Conservation (phyloP, 1,140 invertebrate genomes). For the Cyrtorhinus lividipennis region DNA sequence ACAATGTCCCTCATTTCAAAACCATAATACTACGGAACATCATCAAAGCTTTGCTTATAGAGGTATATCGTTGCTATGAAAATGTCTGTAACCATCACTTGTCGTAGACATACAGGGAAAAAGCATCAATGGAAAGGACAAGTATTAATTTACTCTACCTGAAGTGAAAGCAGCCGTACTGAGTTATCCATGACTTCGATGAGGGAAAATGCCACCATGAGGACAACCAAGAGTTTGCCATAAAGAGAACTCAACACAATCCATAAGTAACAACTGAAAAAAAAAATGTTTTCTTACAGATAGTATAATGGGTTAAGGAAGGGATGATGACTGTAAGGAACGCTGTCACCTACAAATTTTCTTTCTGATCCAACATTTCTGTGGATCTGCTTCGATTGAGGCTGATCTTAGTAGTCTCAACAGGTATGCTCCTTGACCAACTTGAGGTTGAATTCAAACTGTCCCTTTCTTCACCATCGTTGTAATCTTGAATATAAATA, state of each 20-base stretch:
- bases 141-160: too few species aligned
- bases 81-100: too few species aligned
- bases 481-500: constrained; percentile 31
- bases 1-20: too few species aligned
- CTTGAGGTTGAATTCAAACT: constrained; percentile 34
- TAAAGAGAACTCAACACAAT: constrained; percentile 43
- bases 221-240: constrained; percentile 42
- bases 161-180: constrained; percentile 40
- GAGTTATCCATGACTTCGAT: constrained; percentile 45
- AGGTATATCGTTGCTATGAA: too few species aligned
- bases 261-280: constrained; percentile 41
- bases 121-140: too few species aligned
- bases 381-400: constrained; percentile 20
- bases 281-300: constrained; percentile 11
- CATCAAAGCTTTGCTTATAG: too few species aligned
- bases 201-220: constrained; percentile 41
- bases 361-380: constrained; percentile 24
- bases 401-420: constrained; percentile 20
- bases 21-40: too few species aligned
- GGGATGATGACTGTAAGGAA: not conserved
- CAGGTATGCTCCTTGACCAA: constrained; percentile 22
- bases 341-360: constrained; percentile 25
- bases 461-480: constrained; percentile 37
- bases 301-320: constrained; percentile 2
- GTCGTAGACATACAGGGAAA: too few species aligned